Percentiles rank a stretch among this genome's conserved stretches.
Evolutionary conservation across 2,888 invertebrate species (phyloP).

Genomic region (Gari tellinella): DNA sequence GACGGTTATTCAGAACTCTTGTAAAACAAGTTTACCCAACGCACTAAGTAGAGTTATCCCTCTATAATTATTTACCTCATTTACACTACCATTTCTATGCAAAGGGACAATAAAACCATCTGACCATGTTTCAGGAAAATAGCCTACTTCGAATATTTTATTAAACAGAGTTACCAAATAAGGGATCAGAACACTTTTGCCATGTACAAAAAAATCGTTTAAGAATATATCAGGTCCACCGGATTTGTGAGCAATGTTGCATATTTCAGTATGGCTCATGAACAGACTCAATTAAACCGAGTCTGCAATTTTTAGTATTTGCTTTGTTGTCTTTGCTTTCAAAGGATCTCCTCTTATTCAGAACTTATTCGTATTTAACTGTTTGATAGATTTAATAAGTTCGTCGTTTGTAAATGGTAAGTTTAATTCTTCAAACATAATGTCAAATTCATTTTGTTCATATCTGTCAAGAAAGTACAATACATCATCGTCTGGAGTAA

Average conservation of each 20-base stretch:
- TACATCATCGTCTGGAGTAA: constrained; percentile 26
- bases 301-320: no score
- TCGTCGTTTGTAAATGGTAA: not conserved
- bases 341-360: no score
- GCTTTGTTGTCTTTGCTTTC: no score
- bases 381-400: not conserved
- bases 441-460: constrained; percentile 18
- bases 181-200: not conserved
- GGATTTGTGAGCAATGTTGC: not conserved
- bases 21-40: constrained; percentile 15
- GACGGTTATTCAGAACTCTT: constrained; percentile 5
- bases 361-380: not conserved
- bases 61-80: constrained; percentile 8
- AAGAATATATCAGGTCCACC: constrained; percentile 3
- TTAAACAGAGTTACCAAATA: constrained; percentile 12
- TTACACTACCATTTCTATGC: constrained; percentile 11
- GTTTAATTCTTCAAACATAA: constrained; percentile 24
- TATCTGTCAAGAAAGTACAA: constrained; percentile 11
- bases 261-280: no score
- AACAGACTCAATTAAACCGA: no score
- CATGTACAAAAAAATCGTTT: constrained; percentile 15
- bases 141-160: constrained; percentile 7
- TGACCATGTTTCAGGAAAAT: constrained; percentile 19
- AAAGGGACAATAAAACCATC: constrained; percentile 20
- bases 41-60: constrained; percentile 18